Evolutionary conservation across 2,888 invertebrate genomes (phyloP).

Genomic region (Ommatoiulus sabulosus): DNA sequence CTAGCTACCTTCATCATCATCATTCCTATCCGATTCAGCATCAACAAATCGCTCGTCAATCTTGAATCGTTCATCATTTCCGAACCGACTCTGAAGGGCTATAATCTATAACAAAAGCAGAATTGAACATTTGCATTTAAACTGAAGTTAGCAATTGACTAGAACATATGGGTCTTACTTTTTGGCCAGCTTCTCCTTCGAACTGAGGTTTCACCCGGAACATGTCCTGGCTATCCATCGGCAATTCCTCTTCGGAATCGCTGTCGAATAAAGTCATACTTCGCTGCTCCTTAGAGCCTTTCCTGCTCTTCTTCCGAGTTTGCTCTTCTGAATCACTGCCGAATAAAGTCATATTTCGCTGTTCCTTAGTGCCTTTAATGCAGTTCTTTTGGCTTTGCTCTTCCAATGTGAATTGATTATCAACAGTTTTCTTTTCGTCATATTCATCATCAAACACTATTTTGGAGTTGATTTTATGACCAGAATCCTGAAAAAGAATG

Average conservation of each 20-base stretch:
- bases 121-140: constrained; percentile 59
- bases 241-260: constrained; percentile 49
- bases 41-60: constrained; percentile 81
- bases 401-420: background rate
- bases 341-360: background rate
- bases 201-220: constrained; percentile 75
- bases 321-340: constrained; percentile 21
- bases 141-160: background rate
- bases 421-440: background rate
- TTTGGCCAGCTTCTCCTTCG: constrained; percentile 76
- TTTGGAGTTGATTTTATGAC: background rate
- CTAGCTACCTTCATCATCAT: background rate
- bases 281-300: background rate
- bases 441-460: constrained; percentile 32
- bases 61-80: constrained; percentile 81
- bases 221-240: constrained; percentile 37
- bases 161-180: constrained; percentile 64
- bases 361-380: background rate
- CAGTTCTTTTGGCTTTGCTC: background rate
- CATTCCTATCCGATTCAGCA: constrained; percentile 6
- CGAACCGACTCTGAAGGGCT: constrained; percentile 78
- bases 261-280: constrained; percentile 32
- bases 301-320: background rate
- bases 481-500: constrained; percentile 32
- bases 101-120: constrained; percentile 71